Base-by-base conservation (phyloP, 1,140 invertebrate genomes). In the Drosophila leontia region DNA sequence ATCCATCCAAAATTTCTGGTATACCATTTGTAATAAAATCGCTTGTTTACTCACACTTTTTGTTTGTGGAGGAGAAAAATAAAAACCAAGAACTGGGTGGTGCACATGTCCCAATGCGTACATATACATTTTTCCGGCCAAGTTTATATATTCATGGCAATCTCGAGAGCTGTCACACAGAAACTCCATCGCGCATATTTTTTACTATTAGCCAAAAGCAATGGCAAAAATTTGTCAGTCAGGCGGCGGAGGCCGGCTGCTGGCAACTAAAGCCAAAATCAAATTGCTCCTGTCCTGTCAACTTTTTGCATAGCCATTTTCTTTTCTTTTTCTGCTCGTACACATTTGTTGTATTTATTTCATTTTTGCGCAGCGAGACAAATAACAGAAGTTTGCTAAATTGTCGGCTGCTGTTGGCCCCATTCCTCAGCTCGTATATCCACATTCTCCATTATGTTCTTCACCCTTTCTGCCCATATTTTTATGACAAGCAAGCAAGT, bases 381-480 rank as follows among this genome's bases (percentile, higher is more conserved):
- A 80, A 88, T 69, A 88, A 77, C 76, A 88, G 53, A 88, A 87
- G 80, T 88, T 88, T 60, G 77, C 76, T 64, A 87, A 87, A 87
- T 78, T 88, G 77, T 83, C 82, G 78, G 61, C 72, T 84, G 75
- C 56, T 60, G 69, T 45, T 77, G 65, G 82, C 79, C 64, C 67
- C 63, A 50, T 76, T 80, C 75, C 51, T 48, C 56, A 17, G 41
- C 42, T 44, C 17, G 55, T 65, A 62, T 58, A 65, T 50, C 74
- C 57, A 55, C 35, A 62, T 44, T 72, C 59, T 51, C 72, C 60
- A 58, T 63, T 53, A 61, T 51, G 45, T 59, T 58, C 35, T 67
- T 67, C 23, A 67, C 72, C 61, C 56, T 55, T 77, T 64, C 51
- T 53, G 69, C 34, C 59, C 61, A 75, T 53, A 60, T 45, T 58